Evolutionary conservation across 1,140 invertebrate genomes (phyloP), one percentile per base, ranked within the genome.

Genomic region (Ostrea edulis): DNA sequence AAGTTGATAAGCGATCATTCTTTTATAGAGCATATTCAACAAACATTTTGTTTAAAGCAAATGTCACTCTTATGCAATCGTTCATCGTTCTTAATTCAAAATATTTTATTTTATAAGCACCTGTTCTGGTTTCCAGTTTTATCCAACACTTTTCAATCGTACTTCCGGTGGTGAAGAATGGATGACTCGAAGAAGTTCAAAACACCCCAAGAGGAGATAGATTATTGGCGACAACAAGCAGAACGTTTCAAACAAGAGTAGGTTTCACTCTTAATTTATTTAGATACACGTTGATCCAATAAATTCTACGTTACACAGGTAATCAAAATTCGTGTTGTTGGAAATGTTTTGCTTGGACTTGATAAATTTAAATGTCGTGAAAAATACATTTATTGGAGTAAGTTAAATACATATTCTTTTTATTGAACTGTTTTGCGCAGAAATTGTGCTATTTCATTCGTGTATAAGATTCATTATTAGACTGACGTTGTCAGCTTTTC

Each of bases 171-270:
- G 65, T 77, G 8, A 77, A 86, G 84, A 83, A 93, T 93, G 92
- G 92, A 93, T 90, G 86, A 90, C 77, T 89, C 86, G 35, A 93
- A 93, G 85, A 92, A 91, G 84, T 94, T 94, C 90, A 86, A 90
- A 58, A 91, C 90, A 77, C 90, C 92, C 44, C 88, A 94, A 88
- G 92, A 93, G 68, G 93, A 94, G 88, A 92, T 93, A 51, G 89
- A 89, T 14, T 91, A 92, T 85, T 94, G 93, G 94, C 91, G 92
- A 82, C 89, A 91, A 77, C 86, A 89, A 22, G 92, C 94, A 68
- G 88, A 93, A 82, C 88, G 93, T 51, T 94, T 93, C 53, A 94
- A 94, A 90, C 91, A 91, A 88, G 92, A 93, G 94, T 94, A 91
- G 92, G 93, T 92, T 71, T n/a, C 25, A 35, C 17, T 7, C n/a